Evolutionary conservation across 2,888 invertebrate genomes (phyloP), one percentile per base, ranked within the genome.

Genomic region (Junonia oenone): DNA sequence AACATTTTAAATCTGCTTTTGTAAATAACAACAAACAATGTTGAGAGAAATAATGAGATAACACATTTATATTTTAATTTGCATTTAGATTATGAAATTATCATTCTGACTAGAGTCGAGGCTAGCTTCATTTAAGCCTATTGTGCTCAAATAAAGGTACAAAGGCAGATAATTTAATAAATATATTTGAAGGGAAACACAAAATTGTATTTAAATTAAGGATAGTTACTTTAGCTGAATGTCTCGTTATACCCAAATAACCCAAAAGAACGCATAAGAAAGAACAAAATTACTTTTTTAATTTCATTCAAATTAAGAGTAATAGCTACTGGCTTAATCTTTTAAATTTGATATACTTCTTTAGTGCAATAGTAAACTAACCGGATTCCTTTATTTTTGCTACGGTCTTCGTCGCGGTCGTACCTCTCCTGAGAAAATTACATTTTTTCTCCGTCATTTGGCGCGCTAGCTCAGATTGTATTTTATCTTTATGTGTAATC

Each of bases 401-500:
- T 40, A 40, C 38, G 38, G 71, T 71, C 70, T 68, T 68, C 69
- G 62, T 69, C 71, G 61, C 69, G 72, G 75, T 78, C 72, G 78
- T 75, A 78, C 72, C 73, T 80, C 76, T 75, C 68, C 65, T 69
- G 71, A 81, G 78, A 75, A 84, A 83, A 85, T 81, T 78, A 78
- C 74, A 77, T 84, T 87, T 86, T 83, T 85, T 85, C 83, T 80
- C 70, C 75, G 68, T 79, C 81, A 81, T 86, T 88, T 83, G 81
- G 79, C 81, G 75, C 77, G 81, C 77, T 79, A 75, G 81, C 83
- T 84, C 83, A 83, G 82, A 82, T 84, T 86, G 81, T 88, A 83
- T 85, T 85, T 87, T 88, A 88, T 87, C 85, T 87, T 87, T 84
- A 87, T 84, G 83, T 72, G 84, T 83, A 85, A 87, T 86, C 88